These are phyloP conservation scores for Centropus bengalensis DNA, from an alignment of 2,113 vertebrate species.

Conservation along the genomic window DNA sequence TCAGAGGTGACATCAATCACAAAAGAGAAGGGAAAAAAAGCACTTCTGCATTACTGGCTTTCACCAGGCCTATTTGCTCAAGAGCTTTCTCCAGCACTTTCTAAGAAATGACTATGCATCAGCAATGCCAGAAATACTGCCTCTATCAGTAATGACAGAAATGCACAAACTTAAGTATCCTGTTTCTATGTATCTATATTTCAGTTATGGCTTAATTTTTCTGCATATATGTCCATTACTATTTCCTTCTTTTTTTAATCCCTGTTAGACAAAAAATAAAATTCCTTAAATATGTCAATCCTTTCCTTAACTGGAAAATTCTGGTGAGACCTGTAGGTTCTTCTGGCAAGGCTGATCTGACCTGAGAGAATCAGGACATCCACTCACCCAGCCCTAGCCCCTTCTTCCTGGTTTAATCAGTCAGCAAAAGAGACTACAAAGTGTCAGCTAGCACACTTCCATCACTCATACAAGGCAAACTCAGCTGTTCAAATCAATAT, in stretches of 20 bases:
- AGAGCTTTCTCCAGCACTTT: not conserved
- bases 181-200: not conserved
- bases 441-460: constrained; percentile 15
- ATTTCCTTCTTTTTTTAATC: not conserved
- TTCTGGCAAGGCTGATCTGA: not conserved
- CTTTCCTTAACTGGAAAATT: not conserved
- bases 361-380: not conserved
- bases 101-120: not conserved
- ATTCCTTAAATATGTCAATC: not conserved
- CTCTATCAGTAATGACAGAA: not conserved
- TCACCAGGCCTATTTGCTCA: not conserved
- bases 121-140: not conserved
- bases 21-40: not conserved
- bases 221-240: not conserved
- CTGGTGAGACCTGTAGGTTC: not conserved
- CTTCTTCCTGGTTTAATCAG: not conserved
- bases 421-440: not conserved
- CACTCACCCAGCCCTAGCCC: not conserved
- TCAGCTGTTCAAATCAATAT: constrained; percentile 76
- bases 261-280: not conserved
- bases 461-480: constrained; percentile 44
- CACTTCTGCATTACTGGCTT: not conserved
- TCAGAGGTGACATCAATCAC: not conserved
- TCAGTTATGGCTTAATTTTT: not conserved
- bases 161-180: not conserved